These are phyloP conservation scores for Leucoraja ocellata DNA, from an alignment of 2,797 vertebrate species.

Conservation along the genomic window DNA sequence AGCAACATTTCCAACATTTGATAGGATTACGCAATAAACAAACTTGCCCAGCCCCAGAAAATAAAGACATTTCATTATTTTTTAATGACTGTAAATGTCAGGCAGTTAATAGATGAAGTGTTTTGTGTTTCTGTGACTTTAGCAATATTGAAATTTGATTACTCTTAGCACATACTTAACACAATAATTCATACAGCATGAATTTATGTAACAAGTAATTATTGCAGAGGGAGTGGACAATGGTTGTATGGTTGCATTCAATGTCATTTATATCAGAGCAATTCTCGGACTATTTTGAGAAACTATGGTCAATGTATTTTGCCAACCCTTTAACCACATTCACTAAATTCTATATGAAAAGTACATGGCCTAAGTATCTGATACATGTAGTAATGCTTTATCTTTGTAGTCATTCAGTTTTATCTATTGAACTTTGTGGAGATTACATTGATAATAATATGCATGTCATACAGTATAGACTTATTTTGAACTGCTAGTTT, in stretches of 20 bases:
- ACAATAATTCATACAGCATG: not conserved
- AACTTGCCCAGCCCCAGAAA: not conserved
- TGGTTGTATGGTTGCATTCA: not conserved
- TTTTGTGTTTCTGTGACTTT: not conserved
- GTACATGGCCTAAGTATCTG: too few relatives aligned
- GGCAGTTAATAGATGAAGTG: constrained; percentile 3
- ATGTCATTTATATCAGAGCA: not conserved
- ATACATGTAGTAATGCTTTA: not conserved
- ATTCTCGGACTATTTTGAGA: not conserved
- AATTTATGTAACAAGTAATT: not conserved
- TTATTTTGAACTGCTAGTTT: not conserved
- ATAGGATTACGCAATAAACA: not conserved
- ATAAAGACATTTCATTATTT: not conserved
- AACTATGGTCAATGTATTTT: not conserved
- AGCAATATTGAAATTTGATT: not conserved
- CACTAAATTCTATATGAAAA: not conserved
- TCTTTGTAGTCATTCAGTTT: not conserved
- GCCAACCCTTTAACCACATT: not conserved
- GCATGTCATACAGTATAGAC: too few relatives aligned
- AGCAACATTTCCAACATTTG: not conserved
- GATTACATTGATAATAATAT: not conserved
- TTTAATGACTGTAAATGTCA: constrained; percentile 5
- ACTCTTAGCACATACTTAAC: not conserved
- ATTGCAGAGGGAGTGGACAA: not conserved
- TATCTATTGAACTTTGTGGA: not conserved